Percentiles rank a stretch among this genome's conserved stretches.
phyloP scores from a whole-genome alignment of 2,113 vertebrate genomes.

The Noturus placidus region DNA sequence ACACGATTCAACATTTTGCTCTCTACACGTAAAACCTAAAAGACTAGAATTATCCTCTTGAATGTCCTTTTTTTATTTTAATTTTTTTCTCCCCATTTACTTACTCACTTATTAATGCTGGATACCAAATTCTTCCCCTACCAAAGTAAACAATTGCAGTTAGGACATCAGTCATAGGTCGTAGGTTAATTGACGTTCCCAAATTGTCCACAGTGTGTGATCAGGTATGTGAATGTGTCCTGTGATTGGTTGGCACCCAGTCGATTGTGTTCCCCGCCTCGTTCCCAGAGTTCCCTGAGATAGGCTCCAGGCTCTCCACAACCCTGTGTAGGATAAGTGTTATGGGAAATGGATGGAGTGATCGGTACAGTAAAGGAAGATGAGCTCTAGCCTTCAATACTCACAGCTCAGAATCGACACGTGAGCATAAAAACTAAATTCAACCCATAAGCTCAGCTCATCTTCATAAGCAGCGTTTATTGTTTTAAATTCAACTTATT shows the following conservation, averaged over 20 bases:
- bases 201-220: no score
- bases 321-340: no score
- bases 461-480: neutral
- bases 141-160: neutral
- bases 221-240: no score
- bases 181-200: no score
- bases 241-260: no score
- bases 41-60: neutral
- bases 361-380: neutral
- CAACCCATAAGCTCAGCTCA: neutral
- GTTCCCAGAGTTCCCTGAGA: no score
- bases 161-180: neutral
- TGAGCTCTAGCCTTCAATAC: neutral
- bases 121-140: neutral
- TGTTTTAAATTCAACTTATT: neutral
- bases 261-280: no score
- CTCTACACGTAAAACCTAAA: no score
- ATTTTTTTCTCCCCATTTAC: no score
- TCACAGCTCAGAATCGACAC: neutral
- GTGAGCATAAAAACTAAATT: neutral
- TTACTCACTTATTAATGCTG: neutral
- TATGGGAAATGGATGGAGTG: no score
- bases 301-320: no score
- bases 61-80: neutral
- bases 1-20: no score